Evolutionary conservation across 2,888 invertebrate species (phyloP), one percentile per base, ranked within the genome.

Genomic region (Pandemis corylana): DNA sequence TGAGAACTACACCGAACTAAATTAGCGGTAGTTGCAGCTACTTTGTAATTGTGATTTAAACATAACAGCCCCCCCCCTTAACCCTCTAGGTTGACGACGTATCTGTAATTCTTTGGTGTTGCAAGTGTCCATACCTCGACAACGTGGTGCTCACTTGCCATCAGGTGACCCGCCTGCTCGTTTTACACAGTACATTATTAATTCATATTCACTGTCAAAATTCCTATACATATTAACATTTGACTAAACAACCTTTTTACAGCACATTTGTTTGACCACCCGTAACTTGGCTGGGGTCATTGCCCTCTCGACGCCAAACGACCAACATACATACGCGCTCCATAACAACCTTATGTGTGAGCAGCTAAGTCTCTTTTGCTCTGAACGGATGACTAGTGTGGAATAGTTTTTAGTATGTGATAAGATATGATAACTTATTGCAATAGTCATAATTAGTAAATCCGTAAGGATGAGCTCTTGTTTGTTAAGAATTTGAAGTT

Each of bases 291-390:
- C 46, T 46, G n/a, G 68, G 74, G 65, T 74, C 74, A 70, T 7
- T 74, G 65, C 12, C 74, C 74, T 70, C 74, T 7, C 59, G 59
- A 61, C 66, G 69, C 20, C 51, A 66, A 61, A 59, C 59, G 15
- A 15, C 73, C 69, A 74, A 61, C 49, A 15, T 74, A 51, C 28
- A 44, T 36, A 41, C 44, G 65, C 69, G 20, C 28, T 53, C 53
- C 41, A 70, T 44, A 53, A 61, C 61, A 42, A 9, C 44, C 61
- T 65, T 74, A 62, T 13, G 6, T 10, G 0, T 1, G 13, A 3
- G 0, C 0, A 0, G 0, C 61, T 69, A 62, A 49, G 61, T 65
- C 13, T 28, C 7, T 28, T 66, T 42, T 66, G n/a, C 49, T 15
- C 10, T 44, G 7, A 53, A 42, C 41, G 12, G 9, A 12, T 66